Evolutionary conservation across 2,113 vertebrate species (phyloP), one percentile per base, ranked within the genome.

Genomic region (Erinaceus europaeus): DNA sequence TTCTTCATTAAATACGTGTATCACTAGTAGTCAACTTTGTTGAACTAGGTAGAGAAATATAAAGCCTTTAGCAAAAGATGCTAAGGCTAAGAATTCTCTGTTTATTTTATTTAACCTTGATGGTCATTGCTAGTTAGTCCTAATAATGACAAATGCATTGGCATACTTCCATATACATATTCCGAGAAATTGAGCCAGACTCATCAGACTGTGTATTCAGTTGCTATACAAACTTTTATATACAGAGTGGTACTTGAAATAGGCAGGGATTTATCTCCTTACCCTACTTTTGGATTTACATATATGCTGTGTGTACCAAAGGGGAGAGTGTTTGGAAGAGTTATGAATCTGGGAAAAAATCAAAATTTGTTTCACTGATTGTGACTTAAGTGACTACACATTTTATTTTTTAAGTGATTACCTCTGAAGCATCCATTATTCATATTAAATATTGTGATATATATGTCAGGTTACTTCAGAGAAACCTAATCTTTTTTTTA

Each of bases 71-170:
- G 53, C n/a, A 85, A 34, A 57, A 92, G 68, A 36, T 79, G n/a
- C 46, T 90, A 78, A 74, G 91, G 76, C 44, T 9, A 85, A 85
- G 38, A 76, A 57, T 13, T 38, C 79, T 53, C 14, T 64, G 32
- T 76, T 85, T 92, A 90, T 83, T 93, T 34, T 62, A 76, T 11
- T 81, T 92, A 84, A 67, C 38, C 34, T 75, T 82, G 89, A 61
- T 79, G 14, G 15, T 92, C 44, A 50, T 78, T 84, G 40, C 55
- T 86, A 18, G 81, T 83, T 78, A 87, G 10, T 5, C 25, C 27
- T 88, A 93, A 90, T 68, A 84, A 84, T 82, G 65, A 92, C 57
- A 80, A 83, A 89, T 5, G 44, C 79, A 53, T 13, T 27, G 32
- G 42, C 76, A 14, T 82, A 74, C 13, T 87, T 81, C 42, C 34